Evolutionary conservation across 1,140 invertebrate species (phyloP), one percentile per base, ranked within the genome.

Genomic region (Linepithema humile): DNA sequence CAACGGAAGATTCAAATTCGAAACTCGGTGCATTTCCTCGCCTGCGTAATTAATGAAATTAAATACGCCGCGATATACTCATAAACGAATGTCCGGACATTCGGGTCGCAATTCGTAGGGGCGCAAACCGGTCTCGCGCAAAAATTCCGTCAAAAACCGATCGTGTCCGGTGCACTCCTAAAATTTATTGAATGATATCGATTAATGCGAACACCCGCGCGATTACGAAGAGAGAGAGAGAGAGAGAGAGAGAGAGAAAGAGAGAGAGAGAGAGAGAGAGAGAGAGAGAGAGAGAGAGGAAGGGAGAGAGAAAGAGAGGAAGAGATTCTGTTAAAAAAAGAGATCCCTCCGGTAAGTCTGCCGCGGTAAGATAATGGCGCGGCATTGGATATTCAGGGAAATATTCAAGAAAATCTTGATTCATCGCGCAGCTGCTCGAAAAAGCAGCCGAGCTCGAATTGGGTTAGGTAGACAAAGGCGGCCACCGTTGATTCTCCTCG

Each of bases 361-460:
- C 12, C 64, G 17, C 23, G 75, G 65, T 80, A 80, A 69, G 35
- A 70, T 62, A 62, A 62, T 32, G 48, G 17, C 48, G 20, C n/a
- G 9, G 48, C 62, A 57, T 80, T 32, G 64, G 23, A 80, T 78
- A 78, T 80, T 80, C 75, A 23, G 35, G 26, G 38, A 57, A 70
- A 80, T 80, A 80, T 70, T 80, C 75, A 40, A 69, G 75, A 70
- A 80, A 70, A 80, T 80, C 75, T 67, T 70, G 75, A 80, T 80
- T 80, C 64, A 80, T 80, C 75, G 75, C 50, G 75, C 75, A 70
- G 75, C 75, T 70, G 75, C 64, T 80, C 64, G 75, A 80, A 80
- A 80, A 70, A 70, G 48, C 48, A 23, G n/a, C n/a, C 64, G 23
- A n/a, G 53, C 23, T 57, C 62, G 48, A 80, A 69, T 80, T 70